phyloP scores from a whole-genome alignment of 1,140 invertebrate genomes.

The Drosophila subobscura region DNA sequence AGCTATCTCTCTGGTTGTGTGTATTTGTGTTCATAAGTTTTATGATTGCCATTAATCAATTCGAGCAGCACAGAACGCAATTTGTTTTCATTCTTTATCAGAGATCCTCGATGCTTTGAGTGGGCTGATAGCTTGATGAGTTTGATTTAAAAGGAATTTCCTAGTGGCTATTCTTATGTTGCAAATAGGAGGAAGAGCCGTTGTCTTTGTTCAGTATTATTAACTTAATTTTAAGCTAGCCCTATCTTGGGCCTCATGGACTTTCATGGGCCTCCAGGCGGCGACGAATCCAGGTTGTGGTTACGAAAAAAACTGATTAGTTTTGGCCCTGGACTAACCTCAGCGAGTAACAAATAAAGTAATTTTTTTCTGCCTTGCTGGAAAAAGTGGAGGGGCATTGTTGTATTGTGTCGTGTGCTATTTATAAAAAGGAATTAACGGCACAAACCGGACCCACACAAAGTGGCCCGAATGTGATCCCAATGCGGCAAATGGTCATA shows the following conservation, averaged over 20 bases:
- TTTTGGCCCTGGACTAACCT: slow-evolving; percentile 50
- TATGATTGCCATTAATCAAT: slow-evolving; percentile 30
- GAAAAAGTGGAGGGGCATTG: slow-evolving; percentile 7
- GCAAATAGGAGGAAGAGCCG: too few species aligned
- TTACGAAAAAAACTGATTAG: slow-evolving; percentile 64
- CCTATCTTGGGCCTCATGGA: background rate
- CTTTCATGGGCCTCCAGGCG: slow-evolving; percentile 1
- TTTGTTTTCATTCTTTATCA: slow-evolving; percentile 22
- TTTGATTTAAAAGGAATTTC: slow-evolving; percentile 37
- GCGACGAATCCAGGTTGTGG: slow-evolving; percentile 29
- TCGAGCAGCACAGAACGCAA: background rate
- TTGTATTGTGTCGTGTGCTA: slow-evolving; percentile 64
- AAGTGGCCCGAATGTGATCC: slow-evolving; percentile 65
- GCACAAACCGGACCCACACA: slow-evolving; percentile 76
- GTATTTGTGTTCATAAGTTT: slow-evolving; percentile 37
- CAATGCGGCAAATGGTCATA: slow-evolving; percentile 74
- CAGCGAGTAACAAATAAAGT: slow-evolving; percentile 58
- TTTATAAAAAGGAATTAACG: slow-evolving; percentile 82
- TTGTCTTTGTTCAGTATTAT: too few species aligned
- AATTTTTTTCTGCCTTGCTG: slow-evolving; percentile 35
- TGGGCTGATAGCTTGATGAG: slow-evolving; percentile 17
- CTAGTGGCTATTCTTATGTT: background rate
- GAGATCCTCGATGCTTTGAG: slow-evolving; percentile 16
- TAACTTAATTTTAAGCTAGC: too few species aligned
- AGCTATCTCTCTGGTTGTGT: slow-evolving; percentile 20